Base-by-base conservation (phyloP, 2,888 invertebrate genomes). In the Pyrrhia umbra region DNA sequence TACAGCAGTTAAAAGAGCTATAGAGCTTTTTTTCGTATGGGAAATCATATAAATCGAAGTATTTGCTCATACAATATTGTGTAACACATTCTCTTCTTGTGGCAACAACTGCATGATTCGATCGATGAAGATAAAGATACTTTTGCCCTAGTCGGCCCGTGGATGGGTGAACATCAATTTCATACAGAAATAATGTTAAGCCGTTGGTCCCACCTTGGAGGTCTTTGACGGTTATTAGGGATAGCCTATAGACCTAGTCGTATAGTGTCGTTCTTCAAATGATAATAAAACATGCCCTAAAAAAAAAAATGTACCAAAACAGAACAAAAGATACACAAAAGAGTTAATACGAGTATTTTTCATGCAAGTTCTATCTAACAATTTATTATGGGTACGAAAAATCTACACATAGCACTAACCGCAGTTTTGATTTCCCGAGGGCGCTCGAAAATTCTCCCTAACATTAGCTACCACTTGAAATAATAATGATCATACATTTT, bases 401-500 rank as follows among this genome's bases (percentile, higher is more conserved):
- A 67, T 69, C 51, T 49, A 27, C 60, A 58, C 57, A 59, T 47
- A 61, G 5, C 55, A 64, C 49, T 57, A 51, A 51, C 70, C 54
- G 45, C 68, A 54, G 52, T 56, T 68, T 47, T 75, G 46, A 75
- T 75, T 75, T 75, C 75, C 75, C 75, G 15, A 21, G 68, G 50
- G 76, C 18, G 16, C 47, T 20, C 55, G 46, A 25, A 75, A 75
- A 59, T 75, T 56, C 51, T 45, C 46, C 58, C 20, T 30, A 72
- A 68, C 76, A 62, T 76, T 68, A 68, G 46, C 45, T 46, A 52
- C 25, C 64, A 64, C 52, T 72, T 75, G 58, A 75, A 75, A 76
- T 68, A 76, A 62, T 76, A 75, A 75, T 68, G 68, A 56, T 39
- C 47, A 49, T 60, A 75, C 63, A 68, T 75, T 75, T 72, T 58